Percentiles rank a stretch among this genome's conserved stretches.
These are phyloP conservation scores for Mus spretus DNA, from an alignment of 2,797 vertebrate genomes.

Conservation along the genomic window DNA sequence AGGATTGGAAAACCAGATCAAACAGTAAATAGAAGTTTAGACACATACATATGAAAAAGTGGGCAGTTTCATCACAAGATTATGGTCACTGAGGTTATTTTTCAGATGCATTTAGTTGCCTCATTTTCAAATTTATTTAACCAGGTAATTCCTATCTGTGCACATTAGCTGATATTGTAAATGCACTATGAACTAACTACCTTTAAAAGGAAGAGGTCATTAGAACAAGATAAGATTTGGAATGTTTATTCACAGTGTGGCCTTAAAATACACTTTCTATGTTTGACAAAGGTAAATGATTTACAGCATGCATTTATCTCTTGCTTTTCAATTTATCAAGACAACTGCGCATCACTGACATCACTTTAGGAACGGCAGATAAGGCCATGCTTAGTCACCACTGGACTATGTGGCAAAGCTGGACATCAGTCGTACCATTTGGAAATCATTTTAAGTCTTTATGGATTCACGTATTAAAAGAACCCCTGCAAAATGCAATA, in stretches of 20 bases:
- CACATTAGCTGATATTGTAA: background rate
- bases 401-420: background rate
- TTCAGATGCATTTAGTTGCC: background rate
- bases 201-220: conserved; percentile 27
- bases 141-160: conserved; percentile 2
- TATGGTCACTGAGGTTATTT: background rate
- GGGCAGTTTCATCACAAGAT: background rate
- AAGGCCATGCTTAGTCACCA: background rate
- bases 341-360: background rate
- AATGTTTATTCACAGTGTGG: conserved; percentile 20
- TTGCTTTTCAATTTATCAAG: conserved; percentile 51
- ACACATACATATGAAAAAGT: background rate
- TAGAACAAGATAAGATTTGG: background rate
- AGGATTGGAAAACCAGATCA: background rate
- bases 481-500: conserved; percentile 42
- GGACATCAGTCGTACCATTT: background rate
- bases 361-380: conserved; percentile 20
- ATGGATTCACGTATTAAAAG: background rate
- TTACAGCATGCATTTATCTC: background rate
- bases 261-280: conserved; percentile 15
- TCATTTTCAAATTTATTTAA: conserved; percentile 44
- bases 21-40: background rate
- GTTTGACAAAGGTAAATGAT: conserved; percentile 9
- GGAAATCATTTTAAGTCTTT: conserved; percentile 50
- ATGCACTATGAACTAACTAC: conserved; percentile 18